phyloP scores from a whole-genome alignment of 2,113 vertebrate genomes.

The Neofelis nebulosa region DNA sequence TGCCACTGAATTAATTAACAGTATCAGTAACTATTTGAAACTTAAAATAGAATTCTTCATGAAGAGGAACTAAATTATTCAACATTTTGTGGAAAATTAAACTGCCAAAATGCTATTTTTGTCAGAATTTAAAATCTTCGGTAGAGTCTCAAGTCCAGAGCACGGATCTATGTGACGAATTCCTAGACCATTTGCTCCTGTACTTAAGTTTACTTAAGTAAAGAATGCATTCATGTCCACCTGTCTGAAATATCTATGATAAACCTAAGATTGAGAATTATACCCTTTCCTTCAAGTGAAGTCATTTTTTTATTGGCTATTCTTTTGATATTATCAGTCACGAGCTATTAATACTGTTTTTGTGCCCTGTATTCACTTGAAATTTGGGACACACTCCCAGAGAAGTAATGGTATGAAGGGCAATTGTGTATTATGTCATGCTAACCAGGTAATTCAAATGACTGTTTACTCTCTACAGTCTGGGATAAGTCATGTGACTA shows the following conservation, averaged over 20 bases:
- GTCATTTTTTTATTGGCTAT: neutral
- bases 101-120: neutral
- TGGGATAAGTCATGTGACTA: neutral
- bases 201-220: neutral
- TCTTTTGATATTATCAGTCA: neutral
- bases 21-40: neutral
- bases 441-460: neutral
- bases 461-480: neutral
- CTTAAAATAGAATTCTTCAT: neutral
- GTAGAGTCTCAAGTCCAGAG: neutral
- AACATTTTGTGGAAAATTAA: neutral
- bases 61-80: neutral
- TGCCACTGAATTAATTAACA: neutral
- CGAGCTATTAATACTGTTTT: neutral
- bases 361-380: neutral
- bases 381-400: neutral
- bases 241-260: neutral
- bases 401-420: neutral
- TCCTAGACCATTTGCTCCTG: neutral
- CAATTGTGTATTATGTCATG: neutral
- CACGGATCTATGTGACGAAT: neutral
- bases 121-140: neutral
- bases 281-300: neutral
- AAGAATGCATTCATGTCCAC: neutral
- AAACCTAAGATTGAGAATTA: neutral